Percentiles rank a stretch among this genome's conserved stretches.
phyloP scores from a whole-genome alignment of 2,113 vertebrate genomes.

The Eudyptes chrysolophus region DNA sequence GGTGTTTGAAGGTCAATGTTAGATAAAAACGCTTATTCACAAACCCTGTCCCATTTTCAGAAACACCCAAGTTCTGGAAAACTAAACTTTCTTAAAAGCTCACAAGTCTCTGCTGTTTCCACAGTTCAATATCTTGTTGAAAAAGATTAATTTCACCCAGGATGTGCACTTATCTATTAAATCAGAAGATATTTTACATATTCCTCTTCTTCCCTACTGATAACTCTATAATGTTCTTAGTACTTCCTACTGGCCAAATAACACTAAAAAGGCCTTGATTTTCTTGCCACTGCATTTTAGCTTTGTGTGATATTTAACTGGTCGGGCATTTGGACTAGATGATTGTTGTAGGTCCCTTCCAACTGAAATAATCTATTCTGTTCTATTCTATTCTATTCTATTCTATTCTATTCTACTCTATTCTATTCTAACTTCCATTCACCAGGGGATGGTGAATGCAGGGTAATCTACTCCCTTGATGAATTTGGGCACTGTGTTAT shows the following conservation, averaged over 20 bases:
- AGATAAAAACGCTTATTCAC: neutral
- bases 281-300: neutral
- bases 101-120: neutral
- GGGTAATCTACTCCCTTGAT: neutral
- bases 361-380: neutral
- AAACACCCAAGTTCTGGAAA: neutral
- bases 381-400: neutral
- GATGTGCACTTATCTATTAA: neutral
- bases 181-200: neutral
- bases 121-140: neutral
- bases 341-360: neutral
- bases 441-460: neutral
- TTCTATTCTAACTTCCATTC: neutral
- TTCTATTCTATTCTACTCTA: neutral
- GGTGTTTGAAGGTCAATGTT: neutral
- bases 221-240: neutral
- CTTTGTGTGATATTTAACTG: neutral
- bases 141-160: neutral
- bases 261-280: neutral
- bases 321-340: neutral
- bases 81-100: neutral
- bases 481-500: accelerated
- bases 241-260: neutral
- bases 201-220: neutral
- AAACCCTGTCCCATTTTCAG: neutral